Evolutionary conservation across 2,113 vertebrate species (phyloP).

Genomic region (Mesitornis unicolor): DNA sequence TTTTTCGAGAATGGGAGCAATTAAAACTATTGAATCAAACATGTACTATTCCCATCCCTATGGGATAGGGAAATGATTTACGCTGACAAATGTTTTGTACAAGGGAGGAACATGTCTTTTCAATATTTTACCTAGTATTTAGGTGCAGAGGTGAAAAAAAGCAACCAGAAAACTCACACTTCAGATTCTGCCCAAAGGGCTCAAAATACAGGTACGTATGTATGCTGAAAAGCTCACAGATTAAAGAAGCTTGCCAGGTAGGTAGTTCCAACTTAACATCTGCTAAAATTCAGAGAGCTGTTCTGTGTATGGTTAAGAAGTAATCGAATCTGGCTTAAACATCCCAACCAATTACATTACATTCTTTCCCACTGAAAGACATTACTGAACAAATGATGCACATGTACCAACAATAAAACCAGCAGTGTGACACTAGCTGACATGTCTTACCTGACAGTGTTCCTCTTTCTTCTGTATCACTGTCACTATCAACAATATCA

Average conservation of each 20-base stretch:
- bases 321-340: background rate
- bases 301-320: background rate
- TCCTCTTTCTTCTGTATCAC: constrained; percentile 87
- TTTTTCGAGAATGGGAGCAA: background rate
- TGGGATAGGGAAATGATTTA: background rate
- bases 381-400: background rate
- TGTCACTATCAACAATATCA: constrained; percentile 85
- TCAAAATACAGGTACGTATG: background rate
- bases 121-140: background rate
- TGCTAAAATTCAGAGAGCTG: background rate
- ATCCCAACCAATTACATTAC: background rate
- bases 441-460: constrained; percentile 82
- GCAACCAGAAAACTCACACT: background rate
- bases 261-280: background rate
- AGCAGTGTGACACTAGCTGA: background rate
- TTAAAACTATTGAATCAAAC: background rate
- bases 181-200: background rate
- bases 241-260: background rate
- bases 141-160: background rate
- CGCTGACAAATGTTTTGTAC: background rate
- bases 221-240: background rate
- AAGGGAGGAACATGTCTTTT: background rate
- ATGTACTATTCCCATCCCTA: background rate
- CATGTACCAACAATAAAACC: background rate
- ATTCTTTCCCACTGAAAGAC: background rate